Evolutionary conservation across 2,888 invertebrate species (phyloP), one percentile per base, ranked within the genome.

Genomic region (Diachrysia chrysitis): DNA sequence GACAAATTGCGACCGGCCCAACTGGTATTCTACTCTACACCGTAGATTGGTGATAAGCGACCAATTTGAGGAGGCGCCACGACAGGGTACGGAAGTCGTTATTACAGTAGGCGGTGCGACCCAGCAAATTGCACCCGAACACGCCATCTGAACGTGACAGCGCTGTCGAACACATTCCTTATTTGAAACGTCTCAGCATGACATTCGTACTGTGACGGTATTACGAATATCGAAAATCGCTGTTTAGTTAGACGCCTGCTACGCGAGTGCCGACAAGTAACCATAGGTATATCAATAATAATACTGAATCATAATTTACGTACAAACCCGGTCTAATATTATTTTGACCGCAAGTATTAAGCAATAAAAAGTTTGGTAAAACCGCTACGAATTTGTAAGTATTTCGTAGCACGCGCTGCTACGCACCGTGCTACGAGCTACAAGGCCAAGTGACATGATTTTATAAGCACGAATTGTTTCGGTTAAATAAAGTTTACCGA

Each of bases 61-160:
- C 94, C 94, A 95, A 95, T 95, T 95, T 93, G 91, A 93, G 94
- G 93, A 94, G 95, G 94, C 95, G 93, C 94, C 94, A 92, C 93
- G 93, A 90, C 93, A 90, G 92, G 93, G 94, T 93, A 93, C 94
- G 95, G 94, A 94, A 95, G 94, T 94, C 95, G 95, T 95, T 94
- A 95, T 95, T 94, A 94, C 93, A 93, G 95, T 92, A 93, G 94
- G 94, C 94, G 94, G 94, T 89, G 92, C 92, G 92, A 93, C 89
- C 87, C 85, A 90, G 90, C 89, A 95, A 95, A 95, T 95, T 94
- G 94, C 93, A 88, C 89, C 89, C 90, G 89, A 89, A 90, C 95
- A 95, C 95, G 95, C 93, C 94, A 95, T 90, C 93, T 90, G 91
- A 92, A 94, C 93, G 94, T 95, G 95, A 95, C 95, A 94, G 91